phyloP scores from a whole-genome alignment of 2,888 invertebrate genomes.

The Cephalotes varians region DNA sequence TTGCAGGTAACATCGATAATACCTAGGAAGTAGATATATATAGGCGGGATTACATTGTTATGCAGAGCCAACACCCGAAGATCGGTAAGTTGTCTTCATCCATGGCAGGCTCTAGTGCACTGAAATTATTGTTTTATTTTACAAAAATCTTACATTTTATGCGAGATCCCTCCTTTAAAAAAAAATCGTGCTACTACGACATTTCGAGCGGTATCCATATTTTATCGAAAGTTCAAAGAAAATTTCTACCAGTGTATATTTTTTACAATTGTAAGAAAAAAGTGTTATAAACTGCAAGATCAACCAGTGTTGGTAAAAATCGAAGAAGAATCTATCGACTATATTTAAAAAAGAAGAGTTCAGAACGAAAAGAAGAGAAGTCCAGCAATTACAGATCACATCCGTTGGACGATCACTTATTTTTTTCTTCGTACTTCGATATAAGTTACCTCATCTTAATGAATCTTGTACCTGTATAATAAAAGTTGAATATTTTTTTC shows the following conservation, averaged over 20 bases:
- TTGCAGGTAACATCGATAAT: conserved; percentile 63
- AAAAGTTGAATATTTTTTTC: conserved; percentile 80
- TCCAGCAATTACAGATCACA: conserved; percentile 53
- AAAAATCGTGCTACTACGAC: conserved; percentile 64
- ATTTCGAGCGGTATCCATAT: conserved; percentile 62
- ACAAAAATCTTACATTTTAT: conserved; percentile 64
- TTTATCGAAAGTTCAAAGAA: conserved; percentile 66
- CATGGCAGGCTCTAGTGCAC: conserved; percentile 78
- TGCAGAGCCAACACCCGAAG: conserved; percentile 75
- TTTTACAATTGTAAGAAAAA: conserved; percentile 69
- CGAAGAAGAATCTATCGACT: conserved; percentile 67
- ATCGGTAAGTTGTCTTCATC: conserved; percentile 84
- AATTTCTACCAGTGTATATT: conserved; percentile 71
- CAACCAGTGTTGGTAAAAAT: conserved; percentile 68
- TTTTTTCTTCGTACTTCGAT: conserved; percentile 67
- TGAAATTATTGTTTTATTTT: conserved; percentile 66
- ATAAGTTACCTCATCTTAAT: conserved; percentile 79
- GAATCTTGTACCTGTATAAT: conserved; percentile 82
- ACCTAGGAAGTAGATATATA: conserved; percentile 48
- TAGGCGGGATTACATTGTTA: conserved; percentile 52
- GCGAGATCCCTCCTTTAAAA: conserved; percentile 64
- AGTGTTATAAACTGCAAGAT: conserved; percentile 70
- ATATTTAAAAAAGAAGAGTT: conserved; percentile 34
- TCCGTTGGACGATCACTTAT: conserved; percentile 64
- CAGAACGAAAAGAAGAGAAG: conserved; percentile 61